These are phyloP conservation scores for Uria lomvia DNA, from an alignment of 2,113 vertebrate genomes.

Conservation along the genomic window DNA sequence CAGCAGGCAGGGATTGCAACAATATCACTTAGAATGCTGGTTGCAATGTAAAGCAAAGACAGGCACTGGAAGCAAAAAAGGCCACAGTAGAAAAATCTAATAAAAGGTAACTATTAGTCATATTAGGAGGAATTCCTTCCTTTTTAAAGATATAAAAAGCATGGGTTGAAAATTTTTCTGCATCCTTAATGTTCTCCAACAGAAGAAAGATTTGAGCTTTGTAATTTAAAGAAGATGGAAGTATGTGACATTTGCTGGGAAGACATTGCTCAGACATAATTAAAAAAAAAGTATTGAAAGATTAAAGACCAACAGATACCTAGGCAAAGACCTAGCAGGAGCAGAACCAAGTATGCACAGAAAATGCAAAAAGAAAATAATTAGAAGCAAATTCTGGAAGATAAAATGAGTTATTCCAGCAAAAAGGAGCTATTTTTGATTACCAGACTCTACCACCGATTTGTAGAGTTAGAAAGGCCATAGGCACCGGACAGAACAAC, in stretches of 20 bases:
- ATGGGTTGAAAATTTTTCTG: neutral
- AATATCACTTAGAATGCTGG: neutral
- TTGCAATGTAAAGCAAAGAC: neutral
- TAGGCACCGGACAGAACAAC: neutral
- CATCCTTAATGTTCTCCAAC: rapidly evolving
- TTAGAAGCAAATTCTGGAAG: neutral
- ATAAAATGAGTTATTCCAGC: neutral
- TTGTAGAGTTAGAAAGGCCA: neutral
- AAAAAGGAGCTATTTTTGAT: neutral
- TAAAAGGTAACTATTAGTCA: neutral
- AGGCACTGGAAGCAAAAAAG: neutral
- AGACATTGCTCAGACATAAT: neutral
- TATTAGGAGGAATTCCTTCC: neutral
- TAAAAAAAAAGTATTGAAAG: neutral
- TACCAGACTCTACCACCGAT: neutral
- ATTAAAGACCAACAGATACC: neutral
- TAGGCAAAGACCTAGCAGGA: neutral
- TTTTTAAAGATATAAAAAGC: neutral
- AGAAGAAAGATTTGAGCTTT: neutral
- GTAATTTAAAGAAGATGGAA: neutral
- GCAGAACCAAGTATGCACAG: neutral
- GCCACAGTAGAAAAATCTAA: neutral
- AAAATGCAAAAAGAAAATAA: neutral
- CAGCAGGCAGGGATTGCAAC: neutral
- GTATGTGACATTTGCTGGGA: neutral